Conservation (phyloP, 1,140 invertebrate species). For the Scylla paramamosain region DNA sequence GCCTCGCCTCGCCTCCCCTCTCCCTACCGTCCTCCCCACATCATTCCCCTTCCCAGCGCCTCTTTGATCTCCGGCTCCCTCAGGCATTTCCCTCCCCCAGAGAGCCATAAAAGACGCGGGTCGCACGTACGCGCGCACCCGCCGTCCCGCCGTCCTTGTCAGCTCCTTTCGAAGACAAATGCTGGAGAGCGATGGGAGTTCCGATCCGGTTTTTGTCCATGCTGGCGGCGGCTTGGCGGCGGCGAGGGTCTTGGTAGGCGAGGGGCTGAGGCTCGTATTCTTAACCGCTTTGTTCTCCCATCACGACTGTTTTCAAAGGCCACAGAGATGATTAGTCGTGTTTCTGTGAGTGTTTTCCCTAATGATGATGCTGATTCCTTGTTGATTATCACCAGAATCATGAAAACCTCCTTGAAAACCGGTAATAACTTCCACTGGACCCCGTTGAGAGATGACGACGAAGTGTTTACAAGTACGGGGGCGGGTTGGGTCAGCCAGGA, state of each 20-base stretch:
- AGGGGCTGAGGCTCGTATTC: too few relatives aligned
- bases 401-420: too few relatives aligned
- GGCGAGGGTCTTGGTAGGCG: background rate
- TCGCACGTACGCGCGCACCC: background rate
- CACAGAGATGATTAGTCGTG: too few relatives aligned
- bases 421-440: too few relatives aligned
- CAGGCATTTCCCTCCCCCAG: background rate
- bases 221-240: background rate
- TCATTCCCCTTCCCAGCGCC: background rate
- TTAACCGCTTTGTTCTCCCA: too few relatives aligned
- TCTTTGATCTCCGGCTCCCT: conserved; percentile 14
- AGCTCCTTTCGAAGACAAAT: background rate
- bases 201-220: background rate
- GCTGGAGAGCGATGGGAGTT: background rate
- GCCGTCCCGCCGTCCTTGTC: conserved; percentile 1
- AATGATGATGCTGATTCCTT: too few relatives aligned
- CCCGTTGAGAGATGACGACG: too few relatives aligned
- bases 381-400: too few relatives aligned
- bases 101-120: conserved; percentile 18
- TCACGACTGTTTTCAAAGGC: too few relatives aligned
- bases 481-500: too few relatives aligned
- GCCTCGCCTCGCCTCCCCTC: background rate
- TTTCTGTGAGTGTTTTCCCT: too few relatives aligned
- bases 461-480: too few relatives aligned
- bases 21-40: background rate